Evolutionary conservation across 2,113 vertebrate genomes (phyloP).

Genomic region (Pleuronectes platessa): DNA sequence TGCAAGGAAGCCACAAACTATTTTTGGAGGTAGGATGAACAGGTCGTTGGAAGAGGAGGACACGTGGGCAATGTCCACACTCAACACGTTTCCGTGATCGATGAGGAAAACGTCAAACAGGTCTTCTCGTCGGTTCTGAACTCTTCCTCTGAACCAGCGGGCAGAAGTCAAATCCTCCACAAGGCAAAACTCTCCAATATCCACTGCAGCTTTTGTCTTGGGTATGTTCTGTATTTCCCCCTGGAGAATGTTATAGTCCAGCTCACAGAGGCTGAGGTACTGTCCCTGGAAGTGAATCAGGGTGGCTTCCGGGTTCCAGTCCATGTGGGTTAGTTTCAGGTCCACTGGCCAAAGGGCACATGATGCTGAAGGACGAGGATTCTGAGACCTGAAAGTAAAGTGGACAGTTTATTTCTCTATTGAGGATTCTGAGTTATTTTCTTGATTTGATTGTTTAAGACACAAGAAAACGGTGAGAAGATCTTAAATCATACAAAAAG

Average conservation of each 20-base stretch:
- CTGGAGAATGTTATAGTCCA: constrained; percentile 90
- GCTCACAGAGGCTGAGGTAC: constrained; percentile 79
- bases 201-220: constrained; percentile 80
- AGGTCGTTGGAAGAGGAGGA: constrained; percentile 83
- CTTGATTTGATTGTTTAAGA: no score
- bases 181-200: constrained; percentile 86
- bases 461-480: no score
- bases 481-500: no score
- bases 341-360: constrained; percentile 77
- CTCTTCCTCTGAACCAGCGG: constrained; percentile 90
- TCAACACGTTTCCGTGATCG: constrained; percentile 85
- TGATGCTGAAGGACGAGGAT: constrained; percentile 58
- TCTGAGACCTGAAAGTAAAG: constrained; percentile 79
- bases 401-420: no score
- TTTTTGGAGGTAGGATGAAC: constrained; percentile 88
- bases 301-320: constrained; percentile 84
- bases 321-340: constrained; percentile 86
- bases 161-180: constrained; percentile 85
- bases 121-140: constrained; percentile 79
- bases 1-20: constrained; percentile 88
- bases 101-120: constrained; percentile 86
- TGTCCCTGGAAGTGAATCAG: constrained; percentile 90
- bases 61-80: constrained; percentile 75
- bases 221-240: constrained; percentile 86
- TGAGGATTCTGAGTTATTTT: no score